phyloP scores from a whole-genome alignment of 1,140 invertebrate species.

The Thaumatotibia leucotreta region DNA sequence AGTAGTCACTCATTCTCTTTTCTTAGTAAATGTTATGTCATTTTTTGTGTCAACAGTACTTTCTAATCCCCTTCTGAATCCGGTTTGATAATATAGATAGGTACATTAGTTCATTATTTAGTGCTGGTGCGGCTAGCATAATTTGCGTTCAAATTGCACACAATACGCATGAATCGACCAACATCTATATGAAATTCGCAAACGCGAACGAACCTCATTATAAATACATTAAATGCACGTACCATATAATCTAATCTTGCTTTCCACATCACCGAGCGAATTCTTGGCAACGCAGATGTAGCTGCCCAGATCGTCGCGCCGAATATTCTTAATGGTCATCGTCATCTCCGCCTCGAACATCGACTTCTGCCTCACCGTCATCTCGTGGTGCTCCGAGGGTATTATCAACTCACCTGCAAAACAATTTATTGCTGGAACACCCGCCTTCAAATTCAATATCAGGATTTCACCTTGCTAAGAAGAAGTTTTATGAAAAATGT shows the following conservation, averaged over 20 bases:
- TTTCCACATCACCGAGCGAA: constrained; percentile 92
- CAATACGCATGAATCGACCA: too few relatives aligned
- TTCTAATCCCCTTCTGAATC: too few relatives aligned
- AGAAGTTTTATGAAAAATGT: constrained; percentile 75
- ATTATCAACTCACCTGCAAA: constrained; percentile 88
- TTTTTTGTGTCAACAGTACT: too few relatives aligned
- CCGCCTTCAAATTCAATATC: constrained; percentile 72
- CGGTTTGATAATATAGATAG: too few relatives aligned
- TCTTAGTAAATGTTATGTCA: too few relatives aligned
- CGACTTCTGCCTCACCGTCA: constrained; percentile 84
- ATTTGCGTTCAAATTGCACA: too few relatives aligned
- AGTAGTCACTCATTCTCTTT: too few relatives aligned
- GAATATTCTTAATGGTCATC: constrained; percentile 89
- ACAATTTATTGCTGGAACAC: constrained; percentile 69
- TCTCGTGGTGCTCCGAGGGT: constrained; percentile 87
- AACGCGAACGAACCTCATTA: background rate
- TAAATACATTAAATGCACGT: constrained; percentile 29
- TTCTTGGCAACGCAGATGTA: constrained; percentile 96
- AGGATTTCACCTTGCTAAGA: constrained; percentile 66
- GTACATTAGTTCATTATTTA: too few relatives aligned
- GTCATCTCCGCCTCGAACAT: constrained; percentile 91
- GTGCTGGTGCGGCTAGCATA: too few relatives aligned
- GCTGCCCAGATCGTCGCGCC: constrained; percentile 88
- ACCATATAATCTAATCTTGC: constrained; percentile 94
- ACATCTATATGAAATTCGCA: background rate